Base-by-base conservation (phyloP, 2,113 vertebrate genomes). In the Atrichornis clamosus region DNA sequence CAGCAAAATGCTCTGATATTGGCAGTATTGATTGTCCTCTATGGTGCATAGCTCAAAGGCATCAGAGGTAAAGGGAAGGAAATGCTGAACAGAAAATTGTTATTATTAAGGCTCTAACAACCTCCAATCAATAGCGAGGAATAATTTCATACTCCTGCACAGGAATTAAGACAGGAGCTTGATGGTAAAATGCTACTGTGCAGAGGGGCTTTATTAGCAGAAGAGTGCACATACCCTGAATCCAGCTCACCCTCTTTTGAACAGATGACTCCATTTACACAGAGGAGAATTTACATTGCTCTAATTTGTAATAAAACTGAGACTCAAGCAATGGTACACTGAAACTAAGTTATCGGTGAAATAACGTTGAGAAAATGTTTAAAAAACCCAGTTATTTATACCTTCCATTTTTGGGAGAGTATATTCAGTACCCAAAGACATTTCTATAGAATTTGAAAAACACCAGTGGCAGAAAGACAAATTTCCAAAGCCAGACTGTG, bases 41-140 rank as follows among this genome's bases (percentile, higher is more conserved):
- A 84, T 58, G 44, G 77, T 39, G 44, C 89, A 83, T 30, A 94
- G 94, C 80, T 95, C 91, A 90, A 93, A 97, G 72, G 83, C n/a
- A 79, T 37, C 64, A 94, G 79, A 91, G 92, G 67, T 74, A 96
- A 96, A 94, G 85, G 77, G 63, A 95, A 96, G 89, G 87, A 96
- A 88, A 95, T 47, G 56, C 58, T 89, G 68, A 95, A 96, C 67
- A 84, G 77, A 84, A 97, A 96, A 89, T 81, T 97, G 88, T 81
- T 97, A 91, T 90, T 96, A 96, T 91, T 93, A 96, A 63, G 68
- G 89, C 58, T 95, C 87, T 97, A 97, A 92, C 33, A 96, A 94
- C n/a, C 89, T 95, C 90, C 92, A 97, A 96, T 97, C 96, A 95
- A 97, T 97, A 97, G 81, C 49, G 62, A 96, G 81, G 70, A 96